These are phyloP conservation scores for Trachymyrmex cornetzi DNA, from an alignment of 1,140 invertebrate species.

Conservation along the genomic window DNA sequence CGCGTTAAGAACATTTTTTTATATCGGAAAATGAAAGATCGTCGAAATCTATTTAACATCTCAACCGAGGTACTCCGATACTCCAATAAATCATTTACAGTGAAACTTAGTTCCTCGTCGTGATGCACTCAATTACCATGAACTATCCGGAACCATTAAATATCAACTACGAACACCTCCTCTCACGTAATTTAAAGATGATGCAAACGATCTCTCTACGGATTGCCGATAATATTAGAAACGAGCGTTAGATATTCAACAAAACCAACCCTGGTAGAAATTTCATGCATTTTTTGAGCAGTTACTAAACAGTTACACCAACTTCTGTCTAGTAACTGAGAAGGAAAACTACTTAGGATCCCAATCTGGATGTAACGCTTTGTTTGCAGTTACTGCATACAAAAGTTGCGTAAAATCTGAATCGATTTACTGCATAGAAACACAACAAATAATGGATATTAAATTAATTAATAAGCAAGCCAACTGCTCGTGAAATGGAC, in stretches of 20 bases:
- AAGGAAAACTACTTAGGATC: too few species aligned
- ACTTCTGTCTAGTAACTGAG: too few species aligned
- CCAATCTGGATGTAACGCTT: too few species aligned
- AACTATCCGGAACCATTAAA: constrained; percentile 51
- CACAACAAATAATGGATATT: too few species aligned
- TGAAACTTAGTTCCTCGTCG: background rate
- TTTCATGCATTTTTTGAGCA: too few species aligned
- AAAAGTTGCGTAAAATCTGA: too few species aligned
- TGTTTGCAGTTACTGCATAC: too few species aligned
- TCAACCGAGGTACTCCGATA: background rate
- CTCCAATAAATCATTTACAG: constrained; percentile 48
- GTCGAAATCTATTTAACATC: constrained; percentile 29
- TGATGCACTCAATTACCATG: constrained; percentile 44
- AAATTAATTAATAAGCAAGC: too few species aligned
- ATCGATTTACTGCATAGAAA: too few species aligned
- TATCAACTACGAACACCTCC: background rate
- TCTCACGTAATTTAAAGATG: constrained; percentile 45
- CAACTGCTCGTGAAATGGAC: too few species aligned
- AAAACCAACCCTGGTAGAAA: too few species aligned
- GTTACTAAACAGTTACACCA: too few species aligned
- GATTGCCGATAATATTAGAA: background rate
- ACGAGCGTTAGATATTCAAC: background rate
- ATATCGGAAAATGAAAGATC: background rate
- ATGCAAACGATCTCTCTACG: background rate
- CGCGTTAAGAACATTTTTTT: background rate